Evolutionary conservation across 2,888 invertebrate genomes (phyloP).

Genomic region (Schizaphis graminum): DNA sequence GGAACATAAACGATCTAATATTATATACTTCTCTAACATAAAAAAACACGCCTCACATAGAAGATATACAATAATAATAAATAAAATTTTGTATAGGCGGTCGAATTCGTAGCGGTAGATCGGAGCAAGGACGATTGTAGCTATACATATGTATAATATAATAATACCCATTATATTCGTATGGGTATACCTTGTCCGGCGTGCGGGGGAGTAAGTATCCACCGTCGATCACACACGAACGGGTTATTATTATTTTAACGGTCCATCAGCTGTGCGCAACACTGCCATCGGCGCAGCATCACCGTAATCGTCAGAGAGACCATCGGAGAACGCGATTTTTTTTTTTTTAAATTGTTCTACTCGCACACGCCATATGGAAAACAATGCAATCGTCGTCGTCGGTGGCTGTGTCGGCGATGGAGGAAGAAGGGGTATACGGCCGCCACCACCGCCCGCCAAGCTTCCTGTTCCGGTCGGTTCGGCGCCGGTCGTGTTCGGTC

Average conservation of each 20-base stretch:
- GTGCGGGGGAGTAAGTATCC: slow-evolving; percentile 10
- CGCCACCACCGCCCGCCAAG: slow-evolving; percentile 39
- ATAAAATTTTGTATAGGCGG: background rate
- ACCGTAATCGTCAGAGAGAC: slow-evolving; percentile 12
- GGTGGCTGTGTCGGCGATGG: background rate
- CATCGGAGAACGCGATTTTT: slow-evolving; percentile 46
- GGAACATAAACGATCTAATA: background rate
- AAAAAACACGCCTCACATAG: background rate
- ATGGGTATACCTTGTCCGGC: background rate
- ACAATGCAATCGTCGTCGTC: slow-evolving; percentile 40
- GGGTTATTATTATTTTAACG: slow-evolving; percentile 59
- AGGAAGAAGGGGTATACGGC: background rate
- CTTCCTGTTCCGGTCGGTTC: slow-evolving; percentile 65
- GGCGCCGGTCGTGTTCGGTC: slow-evolving; percentile 62
- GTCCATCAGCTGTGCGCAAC: slow-evolving; percentile 47
- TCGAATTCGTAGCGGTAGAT: background rate
- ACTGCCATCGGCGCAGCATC: background rate
- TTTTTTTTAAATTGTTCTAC: slow-evolving; percentile 13
- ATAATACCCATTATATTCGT: background rate
- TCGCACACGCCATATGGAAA: slow-evolving; percentile 40
- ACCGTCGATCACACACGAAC: background rate
- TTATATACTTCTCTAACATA: background rate
- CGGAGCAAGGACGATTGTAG: background rate
- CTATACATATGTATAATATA: too few relatives aligned
- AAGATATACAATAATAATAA: background rate